These are phyloP conservation scores for Mantis religiosa DNA, from an alignment of 2,888 invertebrate genomes.

Conservation along the genomic window DNA sequence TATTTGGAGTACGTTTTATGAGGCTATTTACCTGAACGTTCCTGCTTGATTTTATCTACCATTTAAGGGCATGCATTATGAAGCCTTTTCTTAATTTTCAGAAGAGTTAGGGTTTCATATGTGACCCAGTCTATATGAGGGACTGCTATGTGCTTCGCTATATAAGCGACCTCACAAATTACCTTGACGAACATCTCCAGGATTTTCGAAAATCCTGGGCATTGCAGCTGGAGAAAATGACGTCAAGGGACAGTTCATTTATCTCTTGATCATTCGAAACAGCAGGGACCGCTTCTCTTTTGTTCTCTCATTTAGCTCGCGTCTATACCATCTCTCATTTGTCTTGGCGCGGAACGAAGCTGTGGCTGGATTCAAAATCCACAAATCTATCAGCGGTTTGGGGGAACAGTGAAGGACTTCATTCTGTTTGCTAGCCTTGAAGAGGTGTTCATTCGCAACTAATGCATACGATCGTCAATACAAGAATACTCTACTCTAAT, in stretches of 20 bases:
- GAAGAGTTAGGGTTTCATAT: too few relatives aligned
- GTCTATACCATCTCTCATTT: background rate
- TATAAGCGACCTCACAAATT: background rate
- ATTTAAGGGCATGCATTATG: too few relatives aligned
- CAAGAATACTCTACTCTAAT: too few relatives aligned
- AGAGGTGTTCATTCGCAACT: too few relatives aligned
- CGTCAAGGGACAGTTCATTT: background rate
- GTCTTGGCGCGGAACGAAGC: background rate
- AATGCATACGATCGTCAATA: too few relatives aligned
- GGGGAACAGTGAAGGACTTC: background rate
- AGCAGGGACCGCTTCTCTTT: background rate
- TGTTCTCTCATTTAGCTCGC: background rate
- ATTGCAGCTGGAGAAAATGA: background rate
- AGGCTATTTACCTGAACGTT: too few relatives aligned
- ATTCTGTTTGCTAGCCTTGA: background rate
- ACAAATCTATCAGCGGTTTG: background rate
- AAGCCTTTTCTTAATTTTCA: too few relatives aligned
- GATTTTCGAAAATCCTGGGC: background rate
- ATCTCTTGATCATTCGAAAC: background rate
- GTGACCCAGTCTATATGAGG: too few relatives aligned
- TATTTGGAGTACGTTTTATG: too few relatives aligned
- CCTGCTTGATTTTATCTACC: too few relatives aligned
- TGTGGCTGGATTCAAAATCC: background rate
- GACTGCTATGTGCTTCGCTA: background rate
- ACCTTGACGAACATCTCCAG: background rate